Percentiles rank a stretch among this genome's conserved stretches.
These are phyloP conservation scores for Paratrypauchen microcephalus DNA, from an alignment of 2,797 vertebrate genomes.

Conservation along the genomic window DNA sequence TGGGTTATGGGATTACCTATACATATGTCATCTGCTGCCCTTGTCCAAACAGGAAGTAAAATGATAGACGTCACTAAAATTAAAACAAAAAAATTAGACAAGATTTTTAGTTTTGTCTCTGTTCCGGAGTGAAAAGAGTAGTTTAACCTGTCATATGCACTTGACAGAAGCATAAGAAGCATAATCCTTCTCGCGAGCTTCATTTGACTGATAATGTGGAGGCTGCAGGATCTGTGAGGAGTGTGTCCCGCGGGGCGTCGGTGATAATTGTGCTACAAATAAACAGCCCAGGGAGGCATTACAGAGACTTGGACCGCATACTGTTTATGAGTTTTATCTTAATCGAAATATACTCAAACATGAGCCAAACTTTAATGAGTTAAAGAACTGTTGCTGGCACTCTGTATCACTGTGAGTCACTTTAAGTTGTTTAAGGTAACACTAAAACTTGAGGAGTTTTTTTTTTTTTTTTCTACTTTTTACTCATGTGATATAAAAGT, in stretches of 20 bases:
- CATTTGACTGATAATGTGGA: conserved; percentile 45
- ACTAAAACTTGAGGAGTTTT: not conserved
- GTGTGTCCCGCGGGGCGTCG: conserved; percentile 26
- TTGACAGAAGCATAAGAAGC: conserved; percentile 42
- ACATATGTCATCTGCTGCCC: too few species aligned
- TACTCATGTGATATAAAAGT: not conserved
- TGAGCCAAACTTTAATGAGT: conserved; percentile 17
- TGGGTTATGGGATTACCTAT: too few species aligned
- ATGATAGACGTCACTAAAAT: too few species aligned
- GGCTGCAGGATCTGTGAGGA: conserved; percentile 33
- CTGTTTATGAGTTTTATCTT: conserved; percentile 19
- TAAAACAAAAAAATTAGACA: too few species aligned
- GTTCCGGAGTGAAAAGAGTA: too few species aligned
- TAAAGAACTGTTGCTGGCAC: conserved; percentile 8
- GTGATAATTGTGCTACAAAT: conserved; percentile 36
- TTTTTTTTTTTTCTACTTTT: not conserved
- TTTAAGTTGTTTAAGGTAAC: not conserved
- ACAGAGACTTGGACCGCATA: conserved; percentile 4
- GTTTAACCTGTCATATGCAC: too few species aligned
- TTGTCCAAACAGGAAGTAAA: too few species aligned
- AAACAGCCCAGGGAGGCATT: conserved; percentile 32
- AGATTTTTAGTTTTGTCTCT: too few species aligned
- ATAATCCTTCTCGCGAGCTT: conserved; percentile 43
- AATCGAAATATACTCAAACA: conserved; percentile 16
- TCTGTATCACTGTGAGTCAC: not conserved